Conservation (phyloP, 2,888 invertebrate genomes). For the Meiosimyza platycephala region DNA sequence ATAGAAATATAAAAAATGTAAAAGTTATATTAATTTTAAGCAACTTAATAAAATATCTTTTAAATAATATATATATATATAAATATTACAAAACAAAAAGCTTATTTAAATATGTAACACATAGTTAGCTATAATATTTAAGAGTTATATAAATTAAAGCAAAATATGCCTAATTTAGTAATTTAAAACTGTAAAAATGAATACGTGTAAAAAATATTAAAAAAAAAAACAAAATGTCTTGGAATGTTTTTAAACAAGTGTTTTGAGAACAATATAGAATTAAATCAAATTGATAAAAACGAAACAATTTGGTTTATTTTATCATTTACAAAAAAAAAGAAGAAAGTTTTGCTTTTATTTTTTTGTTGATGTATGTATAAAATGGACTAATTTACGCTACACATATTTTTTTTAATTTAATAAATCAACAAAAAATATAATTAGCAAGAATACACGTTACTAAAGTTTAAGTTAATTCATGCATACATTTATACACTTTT, state of each 20-base stretch:
- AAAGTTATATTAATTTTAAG: constrained; percentile 38
- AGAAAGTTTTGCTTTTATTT: constrained; percentile 33
- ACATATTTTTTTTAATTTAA: constrained; percentile 10
- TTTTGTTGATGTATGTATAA: constrained; percentile 24
- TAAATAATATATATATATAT: constrained; percentile 26
- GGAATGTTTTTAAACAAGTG: constrained; percentile 27
- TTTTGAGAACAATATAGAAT: background rate
- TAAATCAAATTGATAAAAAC: constrained; percentile 21
- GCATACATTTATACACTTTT: constrained; percentile 26
- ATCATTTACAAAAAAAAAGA: constrained; percentile 33
- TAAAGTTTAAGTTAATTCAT: constrained; percentile 51
- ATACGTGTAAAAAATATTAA: constrained; percentile 28
- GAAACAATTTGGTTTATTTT: constrained; percentile 18
- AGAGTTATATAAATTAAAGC: constrained; percentile 30
- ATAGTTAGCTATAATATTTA: constrained; percentile 28
- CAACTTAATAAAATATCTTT: constrained; percentile 16
- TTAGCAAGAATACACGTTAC: constrained; percentile 47
- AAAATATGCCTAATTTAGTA: constrained; percentile 27
- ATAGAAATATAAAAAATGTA: constrained; percentile 26
- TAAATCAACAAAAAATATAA: constrained; percentile 28
- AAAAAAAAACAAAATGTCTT: constrained; percentile 23
- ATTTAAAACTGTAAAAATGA: constrained; percentile 26
- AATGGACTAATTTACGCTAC: constrained; percentile 5
- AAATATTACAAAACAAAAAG: background rate
- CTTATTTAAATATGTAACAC: constrained; percentile 27